A percentile compares a stretch with the other conserved stretches of the same genome.
Conservation (phyloP, 2,888 invertebrate genomes). For the Spilosoma lubricipeda region DNA sequence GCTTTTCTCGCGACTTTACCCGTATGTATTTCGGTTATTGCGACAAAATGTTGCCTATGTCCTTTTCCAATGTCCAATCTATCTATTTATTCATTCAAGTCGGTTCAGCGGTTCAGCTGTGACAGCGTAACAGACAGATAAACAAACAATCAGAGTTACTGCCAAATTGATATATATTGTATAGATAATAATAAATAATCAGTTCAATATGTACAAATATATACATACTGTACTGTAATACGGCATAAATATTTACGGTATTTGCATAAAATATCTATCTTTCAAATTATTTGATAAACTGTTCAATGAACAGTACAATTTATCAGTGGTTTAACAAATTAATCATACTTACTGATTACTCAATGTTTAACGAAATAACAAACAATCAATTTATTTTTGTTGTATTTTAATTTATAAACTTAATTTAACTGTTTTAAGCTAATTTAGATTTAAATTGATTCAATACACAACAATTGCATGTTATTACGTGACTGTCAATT, state of each 20-base stretch:
- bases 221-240: not conserved
- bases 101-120: too few species aligned
- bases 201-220: not conserved
- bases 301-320: conserved; percentile 6
- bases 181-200: too few species aligned
- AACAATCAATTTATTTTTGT: conserved; percentile 28
- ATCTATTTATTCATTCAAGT: too few species aligned
- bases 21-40: too few species aligned
- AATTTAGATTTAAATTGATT: conserved; percentile 39
- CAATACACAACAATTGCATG: not conserved
- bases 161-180: too few species aligned
- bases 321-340: conserved; percentile 8
- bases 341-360: conserved; percentile 5
- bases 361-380: conserved; percentile 32
- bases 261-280: not conserved
- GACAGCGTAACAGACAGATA: too few species aligned
- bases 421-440: conserved; percentile 27
- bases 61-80: too few species aligned
- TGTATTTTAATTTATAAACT: conserved; percentile 20
- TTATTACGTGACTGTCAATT: conserved; percentile 8
- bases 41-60: too few species aligned
- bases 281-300: not conserved
- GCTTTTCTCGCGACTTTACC: too few species aligned
- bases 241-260: not conserved
- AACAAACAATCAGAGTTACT: too few species aligned